Percentiles rank a stretch among this genome's conserved stretches.
Conservation (phyloP, 2,797 vertebrate species). For the Sparidentex hasta region DNA sequence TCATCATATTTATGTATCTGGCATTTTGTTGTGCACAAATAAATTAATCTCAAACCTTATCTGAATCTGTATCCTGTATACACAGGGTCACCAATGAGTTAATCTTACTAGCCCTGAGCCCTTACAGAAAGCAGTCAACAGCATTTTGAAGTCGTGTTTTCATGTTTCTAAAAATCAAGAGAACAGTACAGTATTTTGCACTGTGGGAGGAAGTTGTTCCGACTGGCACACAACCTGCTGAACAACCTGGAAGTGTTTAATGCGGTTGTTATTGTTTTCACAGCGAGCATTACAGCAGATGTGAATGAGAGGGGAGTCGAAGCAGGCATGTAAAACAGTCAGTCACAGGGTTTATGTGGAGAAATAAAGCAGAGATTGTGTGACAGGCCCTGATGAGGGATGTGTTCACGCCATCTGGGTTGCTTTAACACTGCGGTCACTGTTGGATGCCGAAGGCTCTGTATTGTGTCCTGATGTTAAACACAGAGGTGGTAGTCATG, state of each 20-base stretch:
- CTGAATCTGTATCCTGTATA: not conserved
- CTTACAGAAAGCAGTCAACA: not conserved
- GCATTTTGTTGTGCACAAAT: not conserved
- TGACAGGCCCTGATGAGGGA: constrained; percentile 82
- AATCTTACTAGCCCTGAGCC: not conserved
- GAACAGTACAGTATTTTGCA: constrained; percentile 18
- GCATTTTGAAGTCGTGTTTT: not conserved
- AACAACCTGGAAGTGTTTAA: constrained; percentile 61
- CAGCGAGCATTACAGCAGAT: constrained; percentile 38
- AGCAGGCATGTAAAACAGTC: constrained; percentile 66
- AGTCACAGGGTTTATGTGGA: constrained; percentile 69
- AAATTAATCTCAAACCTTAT: not conserved
- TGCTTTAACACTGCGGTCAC: constrained; percentile 83
- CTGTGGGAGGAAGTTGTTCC: constrained; percentile 14
- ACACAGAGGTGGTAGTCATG: constrained; percentile 85
- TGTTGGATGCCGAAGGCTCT: constrained; percentile 78
- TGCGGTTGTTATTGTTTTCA: constrained; percentile 55
- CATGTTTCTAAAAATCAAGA: not conserved
- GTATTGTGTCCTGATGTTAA: constrained; percentile 83
- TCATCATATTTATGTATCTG: not conserved
- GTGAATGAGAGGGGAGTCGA: constrained; percentile 58
- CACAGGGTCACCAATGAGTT: no score
- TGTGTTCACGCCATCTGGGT: constrained; percentile 82
- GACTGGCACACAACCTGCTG: constrained; percentile 26
- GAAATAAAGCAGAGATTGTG: constrained; percentile 80